Percentiles rank a stretch among this genome's conserved stretches.
Evolutionary conservation across 2,113 vertebrate genomes (phyloP).

Genomic region (Odontesthes bonariensis): DNA sequence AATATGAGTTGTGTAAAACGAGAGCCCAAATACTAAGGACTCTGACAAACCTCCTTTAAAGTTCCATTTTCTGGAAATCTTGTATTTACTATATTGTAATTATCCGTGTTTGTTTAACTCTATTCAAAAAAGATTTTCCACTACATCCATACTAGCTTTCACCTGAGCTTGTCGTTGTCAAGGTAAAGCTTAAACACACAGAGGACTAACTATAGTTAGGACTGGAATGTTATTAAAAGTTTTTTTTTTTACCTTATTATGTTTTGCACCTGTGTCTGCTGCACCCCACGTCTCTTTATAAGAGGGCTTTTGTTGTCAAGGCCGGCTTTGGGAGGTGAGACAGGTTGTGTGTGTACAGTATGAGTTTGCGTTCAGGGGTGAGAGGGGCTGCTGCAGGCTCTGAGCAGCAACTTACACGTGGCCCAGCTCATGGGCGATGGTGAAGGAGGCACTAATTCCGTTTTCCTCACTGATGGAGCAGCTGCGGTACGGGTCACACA

Average conservation of each 20-base stretch:
- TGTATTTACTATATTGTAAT: no score
- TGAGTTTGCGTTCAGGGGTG: not conserved
- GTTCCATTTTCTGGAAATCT: not conserved
- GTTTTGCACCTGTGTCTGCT: constrained; percentile 81
- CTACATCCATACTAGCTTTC: not conserved
- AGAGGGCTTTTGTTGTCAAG: constrained; percentile 80
- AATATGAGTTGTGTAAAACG: not conserved
- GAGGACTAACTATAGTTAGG: constrained; percentile 52
- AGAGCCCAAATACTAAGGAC: not conserved
- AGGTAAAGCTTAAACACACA: constrained; percentile 10
- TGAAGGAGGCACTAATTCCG: constrained; percentile 95
- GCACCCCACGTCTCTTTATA: constrained; percentile 66
- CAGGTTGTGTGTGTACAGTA: constrained; percentile 5
- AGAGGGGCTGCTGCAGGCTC: not conserved
- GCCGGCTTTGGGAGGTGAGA: constrained; percentile 33
- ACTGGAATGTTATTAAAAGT: constrained; percentile 77
- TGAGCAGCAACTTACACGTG: constrained; percentile 91
- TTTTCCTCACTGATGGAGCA: constrained; percentile 99
- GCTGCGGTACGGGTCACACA: constrained; percentile 94
- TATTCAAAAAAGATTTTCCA: not conserved
- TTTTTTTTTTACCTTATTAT: constrained; percentile 71
- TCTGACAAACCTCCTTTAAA: constrained; percentile 5
- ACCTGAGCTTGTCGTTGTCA: not conserved
- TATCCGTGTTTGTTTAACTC: no score
- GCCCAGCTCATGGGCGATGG: constrained; percentile 96